Conservation (phyloP, 2,113 vertebrate genomes). For the Myanophis thanlyinensis region DNA sequence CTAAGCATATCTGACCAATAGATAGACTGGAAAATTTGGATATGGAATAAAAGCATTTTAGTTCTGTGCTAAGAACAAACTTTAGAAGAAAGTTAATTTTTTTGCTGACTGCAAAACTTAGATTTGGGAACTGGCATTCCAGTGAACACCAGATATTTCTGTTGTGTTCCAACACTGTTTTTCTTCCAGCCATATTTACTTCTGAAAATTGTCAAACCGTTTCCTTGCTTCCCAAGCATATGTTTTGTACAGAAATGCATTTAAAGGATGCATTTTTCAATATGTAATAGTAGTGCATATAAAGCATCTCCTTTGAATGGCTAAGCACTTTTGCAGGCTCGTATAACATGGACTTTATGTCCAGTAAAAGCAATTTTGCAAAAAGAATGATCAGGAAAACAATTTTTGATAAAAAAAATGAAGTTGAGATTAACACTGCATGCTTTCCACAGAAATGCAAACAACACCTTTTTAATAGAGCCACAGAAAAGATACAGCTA, state of each 20-base stretch:
- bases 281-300: neutral
- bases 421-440: neutral
- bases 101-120: neutral
- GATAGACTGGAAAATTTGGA: neutral
- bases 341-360: neutral
- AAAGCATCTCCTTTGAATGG: neutral
- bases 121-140: neutral
- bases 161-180: neutral
- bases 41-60: neutral
- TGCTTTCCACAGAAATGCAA: neutral
- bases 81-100: no score
- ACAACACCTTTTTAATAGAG: neutral
- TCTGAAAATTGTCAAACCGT: neutral
- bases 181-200: neutral
- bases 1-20: neutral
- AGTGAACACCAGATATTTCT: neutral
- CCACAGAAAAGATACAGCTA: neutral
- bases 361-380: neutral
- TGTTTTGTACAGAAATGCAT: neutral
- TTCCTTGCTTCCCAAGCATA: neutral
- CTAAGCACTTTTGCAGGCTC: neutral
- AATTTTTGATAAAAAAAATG: neutral
- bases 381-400: neutral
- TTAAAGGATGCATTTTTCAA: neutral
- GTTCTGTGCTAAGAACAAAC: neutral